Evolutionary conservation across 2,797 vertebrate genomes (phyloP).

Genomic region (Syndactyla subalaris): DNA sequence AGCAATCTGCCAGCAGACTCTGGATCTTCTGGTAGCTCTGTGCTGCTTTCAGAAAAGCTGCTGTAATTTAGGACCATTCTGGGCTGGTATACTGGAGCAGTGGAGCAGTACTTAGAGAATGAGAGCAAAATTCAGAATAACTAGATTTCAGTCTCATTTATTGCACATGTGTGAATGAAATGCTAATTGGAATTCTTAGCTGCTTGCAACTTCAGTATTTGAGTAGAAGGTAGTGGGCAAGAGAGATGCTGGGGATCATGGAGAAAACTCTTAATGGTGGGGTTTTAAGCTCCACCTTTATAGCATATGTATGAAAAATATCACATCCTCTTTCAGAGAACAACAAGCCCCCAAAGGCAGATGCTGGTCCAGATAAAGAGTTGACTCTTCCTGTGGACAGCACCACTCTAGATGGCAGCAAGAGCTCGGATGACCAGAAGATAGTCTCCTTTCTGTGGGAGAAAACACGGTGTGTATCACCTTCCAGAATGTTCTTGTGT

Average conservation of each 20-base stretch:
- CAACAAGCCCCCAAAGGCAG: slow-evolving; percentile 92
- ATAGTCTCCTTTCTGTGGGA: slow-evolving; percentile 91
- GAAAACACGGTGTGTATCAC: slow-evolving; percentile 83
- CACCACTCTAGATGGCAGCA: slow-evolving; percentile 93
- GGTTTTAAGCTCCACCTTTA: background rate
- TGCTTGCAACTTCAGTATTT: background rate
- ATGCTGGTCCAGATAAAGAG: slow-evolving; percentile 97
- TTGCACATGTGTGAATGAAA: background rate
- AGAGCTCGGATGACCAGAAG: slow-evolving; percentile 95
- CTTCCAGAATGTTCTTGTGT: background rate
- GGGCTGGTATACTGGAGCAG: background rate
- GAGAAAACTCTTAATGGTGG: background rate
- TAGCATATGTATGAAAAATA: background rate
- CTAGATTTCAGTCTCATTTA: background rate
- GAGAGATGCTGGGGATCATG: background rate
- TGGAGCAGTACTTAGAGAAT: background rate
- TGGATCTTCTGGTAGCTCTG: background rate
- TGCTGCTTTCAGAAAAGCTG: background rate
- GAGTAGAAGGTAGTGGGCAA: background rate
- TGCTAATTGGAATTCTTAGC: background rate
- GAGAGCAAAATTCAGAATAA: background rate
- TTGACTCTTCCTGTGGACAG: slow-evolving; percentile 93
- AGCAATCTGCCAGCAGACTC: background rate
- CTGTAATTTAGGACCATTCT: background rate
- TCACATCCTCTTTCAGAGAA: slow-evolving; percentile 84